phyloP scores from a whole-genome alignment of 2,888 invertebrate species.

The Hypena proboscidalis region DNA sequence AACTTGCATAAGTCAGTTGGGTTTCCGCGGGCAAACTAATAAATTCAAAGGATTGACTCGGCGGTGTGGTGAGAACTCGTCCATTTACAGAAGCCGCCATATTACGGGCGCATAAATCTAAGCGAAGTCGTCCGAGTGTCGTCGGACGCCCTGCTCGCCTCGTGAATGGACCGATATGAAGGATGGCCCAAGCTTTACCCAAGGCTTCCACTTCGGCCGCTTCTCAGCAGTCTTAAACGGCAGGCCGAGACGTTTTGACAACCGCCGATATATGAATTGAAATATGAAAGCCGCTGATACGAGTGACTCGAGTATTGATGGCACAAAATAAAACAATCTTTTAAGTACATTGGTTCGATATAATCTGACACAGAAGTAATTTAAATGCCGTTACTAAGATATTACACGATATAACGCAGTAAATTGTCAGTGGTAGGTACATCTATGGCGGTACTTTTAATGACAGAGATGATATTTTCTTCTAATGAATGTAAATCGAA shows the following conservation, averaged over 20 bases:
- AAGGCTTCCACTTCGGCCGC: conserved; percentile 56
- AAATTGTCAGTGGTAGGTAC: background rate
- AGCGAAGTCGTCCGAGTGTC: conserved; percentile 66
- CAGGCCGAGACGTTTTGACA: conserved; percentile 81
- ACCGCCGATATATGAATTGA: conserved; percentile 76
- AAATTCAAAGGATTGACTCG: conserved; percentile 79
- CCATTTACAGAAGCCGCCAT: conserved; percentile 79
- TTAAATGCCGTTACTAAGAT: conserved; percentile 13
- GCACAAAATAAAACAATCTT: conserved; percentile 45
- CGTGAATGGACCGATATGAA: conserved; percentile 78
- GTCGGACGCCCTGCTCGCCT: conserved; percentile 55
- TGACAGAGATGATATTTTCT: background rate
- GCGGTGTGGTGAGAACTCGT: conserved; percentile 75
- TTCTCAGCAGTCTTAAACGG: conserved; percentile 64
- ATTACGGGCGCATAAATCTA: conserved; percentile 79
- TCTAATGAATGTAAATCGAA: conserved; percentile 23
- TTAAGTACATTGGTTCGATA: conserved; percentile 35
- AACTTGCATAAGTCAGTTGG: conserved; percentile 64
- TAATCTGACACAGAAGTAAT: conserved; percentile 17
- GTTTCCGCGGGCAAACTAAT: conserved; percentile 59
- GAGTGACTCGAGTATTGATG: conserved; percentile 53
- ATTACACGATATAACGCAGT: conserved; percentile 5
- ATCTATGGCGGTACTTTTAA: conserved; percentile 3
- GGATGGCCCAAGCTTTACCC: conserved; percentile 61
- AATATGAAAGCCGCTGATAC: conserved; percentile 70